A percentile compares a stretch with the other conserved stretches of the same genome.
Evolutionary conservation across 2,797 vertebrate species (phyloP).

Genomic region (Hapalemur alaotrensis): DNA sequence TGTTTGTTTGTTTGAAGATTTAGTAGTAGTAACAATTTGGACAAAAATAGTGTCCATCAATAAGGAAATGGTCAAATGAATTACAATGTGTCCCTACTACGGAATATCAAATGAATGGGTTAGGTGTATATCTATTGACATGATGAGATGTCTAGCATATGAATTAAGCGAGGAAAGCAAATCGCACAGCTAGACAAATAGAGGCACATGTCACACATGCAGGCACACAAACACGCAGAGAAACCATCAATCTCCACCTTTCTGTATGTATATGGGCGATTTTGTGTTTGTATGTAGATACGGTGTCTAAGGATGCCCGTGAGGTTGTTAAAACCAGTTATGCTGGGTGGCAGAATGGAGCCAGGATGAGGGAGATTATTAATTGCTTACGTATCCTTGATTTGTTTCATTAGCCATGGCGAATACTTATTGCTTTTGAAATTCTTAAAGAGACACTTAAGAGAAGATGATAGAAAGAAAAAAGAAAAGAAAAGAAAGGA

Average conservation of each 20-base stretch:
- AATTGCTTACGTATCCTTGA: background rate
- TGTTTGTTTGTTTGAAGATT: background rate
- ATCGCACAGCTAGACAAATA: too few species aligned
- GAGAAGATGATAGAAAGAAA: background rate
- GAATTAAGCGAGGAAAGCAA: background rate
- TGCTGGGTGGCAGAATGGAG: background rate
- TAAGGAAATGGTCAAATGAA: background rate
- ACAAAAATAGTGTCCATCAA: background rate
- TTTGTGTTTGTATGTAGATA: background rate
- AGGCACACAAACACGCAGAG: background rate
- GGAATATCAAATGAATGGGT: background rate
- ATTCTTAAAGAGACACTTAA: background rate
- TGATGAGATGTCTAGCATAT: background rate
- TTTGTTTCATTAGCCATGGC: background rate
- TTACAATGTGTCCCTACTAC: background rate
- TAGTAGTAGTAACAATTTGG: background rate
- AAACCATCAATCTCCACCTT: background rate
- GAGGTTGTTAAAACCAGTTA: background rate
- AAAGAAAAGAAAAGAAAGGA: background rate
- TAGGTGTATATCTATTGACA: background rate
- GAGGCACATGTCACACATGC: too few species aligned
- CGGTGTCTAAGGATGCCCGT: background rate
- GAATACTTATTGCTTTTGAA: background rate
- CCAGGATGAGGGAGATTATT: background rate
- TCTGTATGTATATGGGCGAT: accelerated